Evolutionary conservation across 1,140 invertebrate genomes (phyloP), one percentile per base, ranked within the genome.

Genomic region (Venturia canescens): DNA sequence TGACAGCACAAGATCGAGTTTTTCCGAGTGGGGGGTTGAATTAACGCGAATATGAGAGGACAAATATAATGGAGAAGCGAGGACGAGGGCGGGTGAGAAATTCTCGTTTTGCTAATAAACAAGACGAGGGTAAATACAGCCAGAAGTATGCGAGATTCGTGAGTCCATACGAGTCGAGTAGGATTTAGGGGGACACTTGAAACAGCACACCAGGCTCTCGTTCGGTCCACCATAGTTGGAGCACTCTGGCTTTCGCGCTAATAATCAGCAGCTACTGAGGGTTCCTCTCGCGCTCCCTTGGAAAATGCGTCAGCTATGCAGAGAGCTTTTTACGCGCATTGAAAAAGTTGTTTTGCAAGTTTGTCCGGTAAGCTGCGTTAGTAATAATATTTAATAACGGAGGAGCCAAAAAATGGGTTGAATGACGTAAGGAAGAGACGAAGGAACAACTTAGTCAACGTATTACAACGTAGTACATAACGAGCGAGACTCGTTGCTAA

Each of bases 401-500:
- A 5, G 4, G 21, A n/a, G 13, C 0, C 5, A 63, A 63, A 63
- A 26, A 4, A 31, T 18, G 6, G 16, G 6, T 44, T 48, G 11
- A 71, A 23, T 60, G 60, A 53, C 7, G 27, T 44, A 63, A 16
- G 18, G 34, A 63, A 27, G 23, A 63, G 23, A 63, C 11, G 27
- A 6, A 48, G 60, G 66, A 80, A 79, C 44, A 81, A 74, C n/a
- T 81, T 80, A 76, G 79, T 81, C 71, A 78, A 34, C 48, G 27
- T 66, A 63, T 72, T 77, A 7, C 60, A 70, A 57, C 70, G 48
- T 53, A 4, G 34, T 44, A 44, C 38, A 44, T 11, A 78, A 80
- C 70, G 78, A 82, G 80, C 48, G 27, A 27, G 15, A 53, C 53
- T 21, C 69, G 44, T 82, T 60, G 63, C 80, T 84, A 84, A 84